phyloP scores from a whole-genome alignment of 2,888 invertebrate genomes.

The Fissipunctia ypsillon region DNA sequence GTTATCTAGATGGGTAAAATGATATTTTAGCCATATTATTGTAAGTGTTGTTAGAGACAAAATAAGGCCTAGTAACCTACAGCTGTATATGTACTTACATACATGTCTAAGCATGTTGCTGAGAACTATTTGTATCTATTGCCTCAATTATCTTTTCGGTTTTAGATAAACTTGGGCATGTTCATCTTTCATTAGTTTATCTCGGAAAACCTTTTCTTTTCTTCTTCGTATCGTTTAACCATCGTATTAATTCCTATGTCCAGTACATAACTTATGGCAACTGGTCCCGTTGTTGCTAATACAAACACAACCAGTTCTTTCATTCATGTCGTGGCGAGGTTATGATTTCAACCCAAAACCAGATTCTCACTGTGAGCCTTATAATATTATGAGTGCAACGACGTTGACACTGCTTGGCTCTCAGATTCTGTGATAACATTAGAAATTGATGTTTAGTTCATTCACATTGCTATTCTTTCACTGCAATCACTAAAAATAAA shows the following conservation, averaged over 20 bases:
- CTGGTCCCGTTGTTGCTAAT: constrained; percentile 17
- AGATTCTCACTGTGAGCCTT: constrained; percentile 34
- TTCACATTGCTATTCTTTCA: not conserved
- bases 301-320: constrained; percentile 56
- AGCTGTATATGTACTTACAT: not conserved
- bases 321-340: constrained; percentile 47
- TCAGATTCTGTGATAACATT: constrained; percentile 12
- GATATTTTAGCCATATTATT: constrained; percentile 45
- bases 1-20: constrained; percentile 55
- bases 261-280: constrained; percentile 37
- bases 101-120: not conserved
- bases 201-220: constrained; percentile 12
- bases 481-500: not conserved
- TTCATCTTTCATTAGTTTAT: constrained; percentile 1
- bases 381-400: constrained; percentile 23
- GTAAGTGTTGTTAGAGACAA: constrained; percentile 42
- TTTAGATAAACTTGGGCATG: constrained; percentile 2
- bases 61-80: constrained; percentile 25
- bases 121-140: not conserved
- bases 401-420: constrained; percentile 18
- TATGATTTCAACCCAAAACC: constrained; percentile 49
- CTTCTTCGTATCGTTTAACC: constrained; percentile 18
- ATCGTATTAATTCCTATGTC: constrained; percentile 24
- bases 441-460: not conserved
- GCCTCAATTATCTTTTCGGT: not conserved